These are phyloP conservation scores for Sternarchorhynchus goeldii DNA, from an alignment of 2,797 vertebrate species.

Conservation along the genomic window DNA sequence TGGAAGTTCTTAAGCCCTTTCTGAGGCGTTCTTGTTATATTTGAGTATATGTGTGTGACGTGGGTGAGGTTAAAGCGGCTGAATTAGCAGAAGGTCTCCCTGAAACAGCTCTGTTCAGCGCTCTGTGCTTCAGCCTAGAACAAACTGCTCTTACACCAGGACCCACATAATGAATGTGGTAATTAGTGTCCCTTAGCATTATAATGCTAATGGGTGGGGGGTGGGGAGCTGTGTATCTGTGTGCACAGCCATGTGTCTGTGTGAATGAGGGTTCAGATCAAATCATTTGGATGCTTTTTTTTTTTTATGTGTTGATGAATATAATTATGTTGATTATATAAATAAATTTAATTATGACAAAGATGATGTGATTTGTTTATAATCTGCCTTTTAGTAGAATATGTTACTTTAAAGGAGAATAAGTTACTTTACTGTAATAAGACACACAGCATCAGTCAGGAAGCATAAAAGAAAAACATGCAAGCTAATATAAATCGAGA, in stretches of 20 bases:
- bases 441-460: no score
- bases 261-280: background rate
- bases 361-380: no score
- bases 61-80: background rate
- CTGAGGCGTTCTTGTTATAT: no score
- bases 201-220: background rate
- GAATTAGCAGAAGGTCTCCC: background rate
- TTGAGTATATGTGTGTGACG: background rate
- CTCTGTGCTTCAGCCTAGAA: background rate
- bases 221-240: background rate
- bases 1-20: no score
- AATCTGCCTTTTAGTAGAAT: no score
- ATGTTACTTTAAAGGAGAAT: no score
- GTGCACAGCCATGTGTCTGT: no score
- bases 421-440: no score
- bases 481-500: no score
- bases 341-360: no score
- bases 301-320: background rate
- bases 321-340: no score
- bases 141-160: background rate
- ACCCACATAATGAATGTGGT: slow-evolving; percentile 9
- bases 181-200: background rate
- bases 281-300: background rate
- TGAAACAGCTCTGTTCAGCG: background rate
- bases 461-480: no score